Base-by-base conservation (phyloP, 2,888 invertebrate species). In the Pristionchus entomophagus region DNA sequence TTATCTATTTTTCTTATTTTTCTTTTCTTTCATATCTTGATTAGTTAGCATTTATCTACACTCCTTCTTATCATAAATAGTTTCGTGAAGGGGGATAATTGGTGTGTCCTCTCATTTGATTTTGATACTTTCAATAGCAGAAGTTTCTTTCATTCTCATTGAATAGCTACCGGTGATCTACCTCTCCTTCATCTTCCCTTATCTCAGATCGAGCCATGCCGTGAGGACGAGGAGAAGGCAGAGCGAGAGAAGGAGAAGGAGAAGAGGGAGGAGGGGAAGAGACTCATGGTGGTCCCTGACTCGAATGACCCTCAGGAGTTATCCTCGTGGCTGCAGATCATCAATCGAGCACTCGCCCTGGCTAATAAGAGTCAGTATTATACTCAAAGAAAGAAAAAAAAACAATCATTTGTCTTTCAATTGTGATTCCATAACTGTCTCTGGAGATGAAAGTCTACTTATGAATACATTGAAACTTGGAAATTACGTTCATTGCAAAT, bases 281-380 rank as follows among this genome's bases (percentile, higher is more conserved):
- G 85, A 77, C 35, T 89, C 32, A 84, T 88, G 38, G 77, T 89
- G 38, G 87, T 88, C 38, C 84, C 87, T 49, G 90, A 89, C 10
- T 51, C 51, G 0, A 56, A 53, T 6, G 88, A 89, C 35, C 77
- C 80, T 69, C 86, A 86, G 26, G 87, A 89, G 53, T 77, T 89
- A 49, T 86, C 87, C 45, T 86, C 87, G 29, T 90, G 90, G 90
- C 85, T 89, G 2, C 88, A 88, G 38, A 87, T 87, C 12, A 80
- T 89, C 32, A 89, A 89, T 22, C 87, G 88, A n/a, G 89, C 88
- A 8, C 88, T 91, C 35, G 88, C 90, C 22, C 87, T 89, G 22
- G 87, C 90, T 12, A 89, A 89, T 86, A 88, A 88, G 59, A 88
- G 89, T 88, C 41, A 14, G 87, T 73, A 2, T 5, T 19, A 35